phyloP scores from a whole-genome alignment of 2,888 invertebrate genomes.

The Drosophila pseudotakahashii region DNA sequence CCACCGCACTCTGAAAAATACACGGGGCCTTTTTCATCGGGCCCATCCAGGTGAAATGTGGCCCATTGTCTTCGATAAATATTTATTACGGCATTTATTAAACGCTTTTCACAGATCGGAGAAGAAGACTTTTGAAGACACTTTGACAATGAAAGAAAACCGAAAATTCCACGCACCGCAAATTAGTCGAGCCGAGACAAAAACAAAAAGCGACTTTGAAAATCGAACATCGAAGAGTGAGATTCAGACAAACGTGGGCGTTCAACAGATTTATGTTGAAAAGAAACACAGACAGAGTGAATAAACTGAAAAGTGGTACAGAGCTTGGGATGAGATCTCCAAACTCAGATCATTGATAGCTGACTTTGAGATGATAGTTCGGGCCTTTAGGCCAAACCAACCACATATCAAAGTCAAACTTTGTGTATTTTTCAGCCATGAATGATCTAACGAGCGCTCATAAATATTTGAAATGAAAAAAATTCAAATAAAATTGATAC shows the following conservation, averaged over 20 bases:
- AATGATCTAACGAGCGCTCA: conserved; percentile 70
- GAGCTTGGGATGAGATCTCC: conserved; percentile 8
- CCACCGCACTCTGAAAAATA: conserved; percentile 58
- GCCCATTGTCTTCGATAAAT: conserved; percentile 67
- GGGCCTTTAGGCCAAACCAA: not conserved
- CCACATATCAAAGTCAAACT: not conserved
- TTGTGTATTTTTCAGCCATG: conserved; percentile 9
- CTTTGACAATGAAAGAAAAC: conserved; percentile 33
- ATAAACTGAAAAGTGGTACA: conserved; percentile 32
- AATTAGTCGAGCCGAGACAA: conserved; percentile 38
- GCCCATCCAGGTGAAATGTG: conserved; percentile 68
- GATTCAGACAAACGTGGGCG: conserved; percentile 45
- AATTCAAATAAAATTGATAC: conserved; percentile 66
- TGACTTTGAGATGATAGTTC: not conserved
- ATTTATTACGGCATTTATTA: conserved; percentile 71
- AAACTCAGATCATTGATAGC: conserved; percentile 48
- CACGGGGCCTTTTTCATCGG: conserved; percentile 53
- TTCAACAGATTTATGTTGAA: conserved; percentile 47
- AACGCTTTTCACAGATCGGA: conserved; percentile 69
- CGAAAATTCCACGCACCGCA: conserved; percentile 52
- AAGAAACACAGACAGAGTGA: conserved; percentile 23
- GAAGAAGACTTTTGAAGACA: conserved; percentile 22
- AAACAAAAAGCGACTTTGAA: conserved; percentile 22
- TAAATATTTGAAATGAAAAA: conserved; percentile 65
- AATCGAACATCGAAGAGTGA: conserved; percentile 16